Evolutionary conservation across 30 jellyfish, hydroid and myxozoan genomes (phyloP), one percentile per base, ranked within the genome.

Genomic region (Mastigias papua): DNA sequence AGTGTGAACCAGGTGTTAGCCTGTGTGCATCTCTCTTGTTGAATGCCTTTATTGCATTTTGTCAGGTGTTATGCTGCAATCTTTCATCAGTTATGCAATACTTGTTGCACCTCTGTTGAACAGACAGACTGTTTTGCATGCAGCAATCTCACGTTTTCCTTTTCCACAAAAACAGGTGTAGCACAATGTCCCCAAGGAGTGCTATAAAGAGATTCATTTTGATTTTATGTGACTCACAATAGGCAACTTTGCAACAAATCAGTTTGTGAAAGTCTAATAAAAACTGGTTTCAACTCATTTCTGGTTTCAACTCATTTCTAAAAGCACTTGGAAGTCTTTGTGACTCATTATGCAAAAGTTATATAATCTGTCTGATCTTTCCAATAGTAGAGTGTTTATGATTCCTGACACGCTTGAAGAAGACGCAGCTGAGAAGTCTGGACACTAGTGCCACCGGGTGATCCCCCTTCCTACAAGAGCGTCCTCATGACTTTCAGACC

Each of bases 141-240:
- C 58, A 21, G 86, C 73, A 30, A 51, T 51, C 25, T 48, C 86
- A 30, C 46, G 71, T 31, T 29, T 75, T 51, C 57, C 23, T 51
- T 51, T 75, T n/a, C 86, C 86, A 50, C 89, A 54, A 77, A 77
- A 6, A 16, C 32, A 34, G 78, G 50, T 35, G 50, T 77, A 3
- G 89, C 63, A 57, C 89, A 77, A 5, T 23, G 61, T 27, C 78
- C 69, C 89, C 78, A 77, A 26, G 54, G 67, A 5, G 10, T 31
- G 27, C 89, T 35, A 33, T 77, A 23, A 22, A 77, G 22, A 27
- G 67, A 48, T 75, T 77, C 89, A 57, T 77, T 77, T 60, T 77
- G 89, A 50, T 77, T 77, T 77, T 77, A 78, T 19, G 89, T 77
- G 58, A 77, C 35, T n/a, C 89, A 78, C 65, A 37, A n/a, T 8